A percentile compares a stretch with the other conserved stretches of the same genome.
Evolutionary conservation across 1,140 invertebrate species (phyloP).

Genomic region (Rhopalosiphum maidis): DNA sequence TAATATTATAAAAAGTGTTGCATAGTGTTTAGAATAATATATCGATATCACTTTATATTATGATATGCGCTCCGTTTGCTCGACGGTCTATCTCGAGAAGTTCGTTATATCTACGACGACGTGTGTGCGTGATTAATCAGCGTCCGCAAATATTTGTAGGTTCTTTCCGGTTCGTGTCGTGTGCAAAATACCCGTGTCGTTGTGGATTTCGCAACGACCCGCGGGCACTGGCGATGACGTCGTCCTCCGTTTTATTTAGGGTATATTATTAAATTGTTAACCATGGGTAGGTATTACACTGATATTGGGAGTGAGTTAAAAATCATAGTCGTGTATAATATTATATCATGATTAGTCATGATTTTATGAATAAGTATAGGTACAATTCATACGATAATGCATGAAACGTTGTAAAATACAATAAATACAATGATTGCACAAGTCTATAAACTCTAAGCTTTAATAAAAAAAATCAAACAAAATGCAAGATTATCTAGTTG

Average conservation of each 20-base stretch:
- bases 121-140: neutral
- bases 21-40: neutral
- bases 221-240: neutral
- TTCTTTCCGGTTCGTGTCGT: neutral
- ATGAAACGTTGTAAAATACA: neutral
- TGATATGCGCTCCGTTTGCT: neutral
- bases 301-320: neutral
- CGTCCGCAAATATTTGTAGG: neutral
- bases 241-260: neutral
- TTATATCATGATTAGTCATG: neutral
- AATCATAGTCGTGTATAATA: neutral
- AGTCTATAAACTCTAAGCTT: neutral
- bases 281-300: neutral
- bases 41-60: neutral
- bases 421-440: neutral
- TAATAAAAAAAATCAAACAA: neutral
- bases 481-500: neutral
- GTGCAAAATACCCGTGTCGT: neutral
- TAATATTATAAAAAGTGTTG: neutral
- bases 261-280: neutral
- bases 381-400: neutral
- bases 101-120: neutral
- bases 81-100: neutral
- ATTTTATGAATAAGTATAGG: neutral
- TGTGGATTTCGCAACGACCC: neutral